Conservation (phyloP, 2,797 vertebrate genomes). For the Dromococcyx pavoninus region DNA sequence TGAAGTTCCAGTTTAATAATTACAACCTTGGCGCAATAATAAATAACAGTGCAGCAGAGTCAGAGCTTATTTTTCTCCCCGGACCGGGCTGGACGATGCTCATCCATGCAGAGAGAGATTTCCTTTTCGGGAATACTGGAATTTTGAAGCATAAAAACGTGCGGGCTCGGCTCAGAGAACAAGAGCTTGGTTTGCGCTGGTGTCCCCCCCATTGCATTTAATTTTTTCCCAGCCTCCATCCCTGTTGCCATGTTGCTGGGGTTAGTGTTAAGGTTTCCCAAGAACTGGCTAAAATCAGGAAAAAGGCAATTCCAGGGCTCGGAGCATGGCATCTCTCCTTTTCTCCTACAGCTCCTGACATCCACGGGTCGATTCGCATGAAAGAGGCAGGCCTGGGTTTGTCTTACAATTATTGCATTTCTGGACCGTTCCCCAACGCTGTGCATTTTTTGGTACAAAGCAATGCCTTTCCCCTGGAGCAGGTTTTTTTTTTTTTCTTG, state of each 20-base stretch:
- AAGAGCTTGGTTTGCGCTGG: slow-evolving; percentile 1
- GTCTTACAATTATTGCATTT: neutral
- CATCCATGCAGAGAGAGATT: slow-evolving; percentile 67
- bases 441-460: neutral
- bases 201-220: neutral
- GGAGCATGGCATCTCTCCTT: neutral
- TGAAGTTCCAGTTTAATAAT: slow-evolving; percentile 73
- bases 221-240: slow-evolving; percentile 27
- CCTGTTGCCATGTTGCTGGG: slow-evolving; percentile 13
- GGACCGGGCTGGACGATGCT: slow-evolving; percentile 37
- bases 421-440: fast-evolving
- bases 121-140: slow-evolving; percentile 27
- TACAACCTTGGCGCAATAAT: slow-evolving; percentile 62
- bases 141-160: slow-evolving; percentile 70
- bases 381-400: neutral
- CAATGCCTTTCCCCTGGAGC: neutral
- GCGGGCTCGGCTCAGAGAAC: slow-evolving; percentile 55
- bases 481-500: neutral
- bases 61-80: slow-evolving; percentile 34
- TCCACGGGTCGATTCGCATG: fast-evolving
- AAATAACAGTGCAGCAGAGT: slow-evolving; percentile 63
- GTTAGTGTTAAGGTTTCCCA: neutral
- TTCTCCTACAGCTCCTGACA: neutral
- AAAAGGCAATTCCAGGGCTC: neutral
- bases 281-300: neutral